Evolutionary conservation across 2,888 invertebrate species (phyloP), one percentile per base, ranked within the genome.

Genomic region (Liopterus haemorrhoidalis): DNA sequence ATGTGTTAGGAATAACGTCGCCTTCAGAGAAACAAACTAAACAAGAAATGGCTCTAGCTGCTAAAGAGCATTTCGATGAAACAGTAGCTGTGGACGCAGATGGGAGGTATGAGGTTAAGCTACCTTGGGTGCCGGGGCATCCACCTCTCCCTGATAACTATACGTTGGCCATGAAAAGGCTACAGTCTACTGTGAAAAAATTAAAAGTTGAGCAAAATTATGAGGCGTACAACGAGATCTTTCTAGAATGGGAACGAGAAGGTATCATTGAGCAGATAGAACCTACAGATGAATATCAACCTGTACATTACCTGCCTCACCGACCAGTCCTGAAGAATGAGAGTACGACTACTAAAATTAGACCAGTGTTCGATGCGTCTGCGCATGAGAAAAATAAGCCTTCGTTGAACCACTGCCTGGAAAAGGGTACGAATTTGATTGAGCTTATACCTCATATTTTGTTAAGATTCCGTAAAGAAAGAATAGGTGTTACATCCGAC

Each of bases 1-100:
- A 62, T 18, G 49, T 51, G 4, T 22, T 61, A 3, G 62, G 61
- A 0, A 62, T 63, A 5, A 50, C 15, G 59, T 19, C 42, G 49
- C 5, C 25, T 59, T 2, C 59, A 59, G 1, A 58, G 60, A 4
- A 46, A 12, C 6, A 55, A 63, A 46, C 54, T 57, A 1, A 30
- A 50, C 2, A 46, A 56, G 41, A 51, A 38, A 11, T 24, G 3
- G 50, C 56, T 18, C 19, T 46, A 28, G 39, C 32, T 5, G 50
- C 54, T 1, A 51, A 46, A 38, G 37, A 53, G 4, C 45, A 54
- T 46, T 22, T 44, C 14, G 3, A 8, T 5, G 48, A 54, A 38
- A 56, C 52, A n/a, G 52, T 58, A 3, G 38, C 22, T 3, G 35
- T 46, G 3, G 48, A 54, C 12, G 27, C 36, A 9, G 48, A 54